Conservation (phyloP, 2,888 invertebrate genomes). For the Coleophora flavipennella region DNA sequence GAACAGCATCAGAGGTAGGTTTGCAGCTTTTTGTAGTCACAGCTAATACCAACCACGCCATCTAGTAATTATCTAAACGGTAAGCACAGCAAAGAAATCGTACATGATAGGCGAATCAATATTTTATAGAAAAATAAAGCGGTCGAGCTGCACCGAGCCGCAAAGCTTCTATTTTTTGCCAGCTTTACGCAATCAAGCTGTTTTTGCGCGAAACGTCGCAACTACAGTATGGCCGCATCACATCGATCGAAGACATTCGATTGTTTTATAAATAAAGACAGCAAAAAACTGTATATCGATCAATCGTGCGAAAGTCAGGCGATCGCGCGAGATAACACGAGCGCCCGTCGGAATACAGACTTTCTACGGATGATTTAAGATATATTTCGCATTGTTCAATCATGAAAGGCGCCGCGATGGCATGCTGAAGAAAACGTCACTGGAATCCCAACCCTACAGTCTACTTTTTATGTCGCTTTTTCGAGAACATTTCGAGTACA, state of each 20-base stretch:
- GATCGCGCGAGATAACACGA: slow-evolving; percentile 50
- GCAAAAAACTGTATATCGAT: slow-evolving; percentile 73
- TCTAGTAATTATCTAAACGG: too few species aligned
- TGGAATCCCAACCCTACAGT: slow-evolving; percentile 24
- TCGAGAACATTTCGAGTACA: not conserved
- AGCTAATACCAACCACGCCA: too few species aligned
- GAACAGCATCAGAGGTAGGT: too few species aligned
- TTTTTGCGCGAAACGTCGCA: slow-evolving; percentile 32
- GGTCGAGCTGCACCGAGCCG: slow-evolving; percentile 13
- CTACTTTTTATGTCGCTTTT: slow-evolving; percentile 22
- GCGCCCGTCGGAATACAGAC: slow-evolving; percentile 21
- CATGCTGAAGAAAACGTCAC: slow-evolving; percentile 9
- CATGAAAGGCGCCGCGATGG: slow-evolving; percentile 17
- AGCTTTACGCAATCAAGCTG: slow-evolving; percentile 21
- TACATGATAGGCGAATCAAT: slow-evolving; percentile 7
- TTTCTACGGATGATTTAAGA: slow-evolving; percentile 20
- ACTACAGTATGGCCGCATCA: slow-evolving; percentile 50
- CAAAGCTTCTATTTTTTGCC: slow-evolving; percentile 15
- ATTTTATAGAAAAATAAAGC: slow-evolving; percentile 20
- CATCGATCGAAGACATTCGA: slow-evolving; percentile 62
- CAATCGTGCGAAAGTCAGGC: slow-evolving; percentile 69
- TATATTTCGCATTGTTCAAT: slow-evolving; percentile 18
- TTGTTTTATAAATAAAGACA: slow-evolving; percentile 71
- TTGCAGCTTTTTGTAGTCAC: not conserved
- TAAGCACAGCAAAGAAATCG: slow-evolving; percentile 2